Conservation (phyloP, 2,797 vertebrate genomes). For the Scolopax rusticola region DNA sequence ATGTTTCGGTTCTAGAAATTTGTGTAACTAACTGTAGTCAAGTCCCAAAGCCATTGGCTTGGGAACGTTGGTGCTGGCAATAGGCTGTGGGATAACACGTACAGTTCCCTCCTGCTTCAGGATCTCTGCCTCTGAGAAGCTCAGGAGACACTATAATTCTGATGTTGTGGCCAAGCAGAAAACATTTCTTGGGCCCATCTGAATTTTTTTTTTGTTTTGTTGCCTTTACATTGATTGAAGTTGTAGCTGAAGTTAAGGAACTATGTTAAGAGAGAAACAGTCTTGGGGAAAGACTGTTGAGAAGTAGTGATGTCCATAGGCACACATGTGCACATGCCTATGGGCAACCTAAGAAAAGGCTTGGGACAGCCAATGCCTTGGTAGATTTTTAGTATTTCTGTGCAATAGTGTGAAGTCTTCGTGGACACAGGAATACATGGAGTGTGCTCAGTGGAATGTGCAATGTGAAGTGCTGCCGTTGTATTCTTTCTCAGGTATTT, state of each 20-base stretch:
- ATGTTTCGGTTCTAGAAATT: not conserved
- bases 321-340: rapidly evolving
- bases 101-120: not conserved
- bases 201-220: not conserved
- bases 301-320: not conserved
- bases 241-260: not conserved
- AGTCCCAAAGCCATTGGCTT: not conserved
- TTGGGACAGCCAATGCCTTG: not conserved
- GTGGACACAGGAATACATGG: not conserved
- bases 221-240: not conserved
- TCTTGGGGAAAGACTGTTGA: not conserved
- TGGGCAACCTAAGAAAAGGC: not conserved
- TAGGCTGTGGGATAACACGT: not conserved
- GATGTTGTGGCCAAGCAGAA: not conserved
- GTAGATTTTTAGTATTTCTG: not conserved
- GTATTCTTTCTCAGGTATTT: conserved; percentile 22
- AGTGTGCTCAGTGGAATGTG: not conserved
- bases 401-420: not conserved
- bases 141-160: not conserved
- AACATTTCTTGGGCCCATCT: not conserved
- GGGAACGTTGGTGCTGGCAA: not conserved
- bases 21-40: not conserved
- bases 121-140: not conserved
- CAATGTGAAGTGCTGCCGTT: not conserved
- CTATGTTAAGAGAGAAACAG: not conserved